Percentiles rank a stretch among this genome's conserved stretches.
These are phyloP conservation scores for Neoseiulus cucumeris DNA, from an alignment of 1,140 invertebrate genomes.

Conservation along the genomic window DNA sequence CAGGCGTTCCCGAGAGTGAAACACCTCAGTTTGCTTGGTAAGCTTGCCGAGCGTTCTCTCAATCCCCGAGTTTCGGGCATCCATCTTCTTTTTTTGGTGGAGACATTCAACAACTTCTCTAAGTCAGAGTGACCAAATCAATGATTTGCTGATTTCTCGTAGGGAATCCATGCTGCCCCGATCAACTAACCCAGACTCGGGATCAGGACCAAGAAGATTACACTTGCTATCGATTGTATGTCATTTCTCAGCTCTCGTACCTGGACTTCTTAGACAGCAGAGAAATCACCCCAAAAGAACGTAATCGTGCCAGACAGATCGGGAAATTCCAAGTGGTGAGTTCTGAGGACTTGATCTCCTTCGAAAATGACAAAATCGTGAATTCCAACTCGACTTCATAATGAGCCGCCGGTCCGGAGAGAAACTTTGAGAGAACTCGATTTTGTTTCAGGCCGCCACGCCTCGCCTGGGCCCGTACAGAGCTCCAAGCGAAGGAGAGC, in stretches of 20 bases:
- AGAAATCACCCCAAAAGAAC: neutral
- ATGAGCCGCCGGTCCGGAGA: no score
- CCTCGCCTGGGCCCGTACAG: neutral
- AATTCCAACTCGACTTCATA: no score
- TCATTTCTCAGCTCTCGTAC: neutral
- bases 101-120: no score
- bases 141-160: neutral
- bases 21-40: neutral
- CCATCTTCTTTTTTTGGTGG: no score
- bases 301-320: neutral
- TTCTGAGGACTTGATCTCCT: no score
- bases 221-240: neutral
- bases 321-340: neutral
- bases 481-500: neutral
- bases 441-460: neutral
- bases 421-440: neutral
- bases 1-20: neutral
- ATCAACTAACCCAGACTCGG: neutral
- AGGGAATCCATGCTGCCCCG: slow-evolving; percentile 3
- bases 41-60: neutral
- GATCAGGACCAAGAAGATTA: neutral
- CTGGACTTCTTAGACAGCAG: neutral
- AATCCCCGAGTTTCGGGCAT: no score
- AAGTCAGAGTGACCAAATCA: no score
- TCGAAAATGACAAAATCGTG: no score